A percentile compares a stretch with the other conserved stretches of the same genome.
Evolutionary conservation across 2,888 invertebrate species (phyloP).

Genomic region (Octodonta nipae): DNA sequence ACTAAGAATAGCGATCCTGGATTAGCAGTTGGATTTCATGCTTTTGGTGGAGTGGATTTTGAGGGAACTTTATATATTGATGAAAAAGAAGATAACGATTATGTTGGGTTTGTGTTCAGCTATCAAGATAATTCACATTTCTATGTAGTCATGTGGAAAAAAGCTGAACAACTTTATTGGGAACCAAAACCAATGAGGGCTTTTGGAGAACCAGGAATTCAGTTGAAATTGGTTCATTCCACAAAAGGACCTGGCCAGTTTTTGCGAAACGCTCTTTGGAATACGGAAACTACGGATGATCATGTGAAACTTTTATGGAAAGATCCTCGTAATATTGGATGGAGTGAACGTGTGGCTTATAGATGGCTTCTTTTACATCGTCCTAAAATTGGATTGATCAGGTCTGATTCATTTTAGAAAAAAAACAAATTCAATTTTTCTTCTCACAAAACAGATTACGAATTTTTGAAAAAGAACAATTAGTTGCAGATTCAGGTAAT

Average conservation of each 20-base stretch:
- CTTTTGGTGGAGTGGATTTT: conserved; percentile 86
- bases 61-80: conserved; percentile 91
- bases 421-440: too few relatives aligned
- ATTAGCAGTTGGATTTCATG: conserved; percentile 77
- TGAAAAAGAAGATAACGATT: conserved; percentile 86
- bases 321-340: conserved; percentile 82
- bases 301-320: conserved; percentile 80
- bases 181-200: conserved; percentile 81
- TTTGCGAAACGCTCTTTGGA: conserved; percentile 86
- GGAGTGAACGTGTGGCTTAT: conserved; percentile 86
- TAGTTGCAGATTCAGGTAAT: conserved; percentile 87
- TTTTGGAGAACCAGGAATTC: conserved; percentile 86
- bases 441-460: too few relatives aligned
- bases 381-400: conserved; percentile 83
- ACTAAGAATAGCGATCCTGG: conserved; percentile 93
- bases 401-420: too few relatives aligned
- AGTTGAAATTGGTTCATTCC: conserved; percentile 82
- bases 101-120: conserved; percentile 72
- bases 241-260: conserved; percentile 82
- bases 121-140: conserved; percentile 85
- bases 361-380: conserved; percentile 86
- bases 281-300: conserved; percentile 76
- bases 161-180: conserved; percentile 88
- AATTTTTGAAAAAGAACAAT: conserved; percentile 71
- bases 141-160: conserved; percentile 96